Evolutionary conservation across 2,113 vertebrate genomes (phyloP).

Genomic region (Chaetodon trifascialis): DNA sequence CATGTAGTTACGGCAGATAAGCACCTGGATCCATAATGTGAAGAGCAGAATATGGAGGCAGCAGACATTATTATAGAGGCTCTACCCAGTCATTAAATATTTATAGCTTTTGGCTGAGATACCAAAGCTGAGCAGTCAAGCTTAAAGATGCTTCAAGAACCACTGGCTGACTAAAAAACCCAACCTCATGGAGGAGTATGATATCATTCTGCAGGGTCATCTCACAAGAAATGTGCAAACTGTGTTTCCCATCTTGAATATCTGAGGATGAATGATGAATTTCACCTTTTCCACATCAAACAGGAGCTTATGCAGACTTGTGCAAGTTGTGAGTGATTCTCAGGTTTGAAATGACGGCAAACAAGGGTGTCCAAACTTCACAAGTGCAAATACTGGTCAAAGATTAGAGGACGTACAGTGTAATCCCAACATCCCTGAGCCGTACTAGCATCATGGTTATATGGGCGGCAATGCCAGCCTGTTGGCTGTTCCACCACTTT

Average conservation of each 20-base stretch:
- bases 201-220: neutral
- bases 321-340: neutral
- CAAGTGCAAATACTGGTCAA: neutral
- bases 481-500: no score
- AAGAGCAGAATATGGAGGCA: conserved; percentile 18
- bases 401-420: neutral
- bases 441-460: no score
- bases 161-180: neutral
- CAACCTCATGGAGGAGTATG: neutral
- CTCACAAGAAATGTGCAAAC: conserved; percentile 44
- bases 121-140: conserved; percentile 36
- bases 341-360: conserved; percentile 6
- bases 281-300: conserved; percentile 15
- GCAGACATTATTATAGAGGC: conserved; percentile 13
- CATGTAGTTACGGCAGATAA: conserved; percentile 88
- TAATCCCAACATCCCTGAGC: neutral
- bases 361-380: neutral
- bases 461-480: no score
- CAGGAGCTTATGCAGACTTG: conserved; percentile 21
- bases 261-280: conserved; percentile 57
- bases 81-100: conserved; percentile 46
- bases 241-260: conserved; percentile 36
- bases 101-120: conserved; percentile 37
- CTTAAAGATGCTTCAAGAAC: conserved; percentile 31
- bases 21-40: conserved; percentile 73